phyloP scores from a whole-genome alignment of 2,113 vertebrate species.

The Perca fluviatilis region DNA sequence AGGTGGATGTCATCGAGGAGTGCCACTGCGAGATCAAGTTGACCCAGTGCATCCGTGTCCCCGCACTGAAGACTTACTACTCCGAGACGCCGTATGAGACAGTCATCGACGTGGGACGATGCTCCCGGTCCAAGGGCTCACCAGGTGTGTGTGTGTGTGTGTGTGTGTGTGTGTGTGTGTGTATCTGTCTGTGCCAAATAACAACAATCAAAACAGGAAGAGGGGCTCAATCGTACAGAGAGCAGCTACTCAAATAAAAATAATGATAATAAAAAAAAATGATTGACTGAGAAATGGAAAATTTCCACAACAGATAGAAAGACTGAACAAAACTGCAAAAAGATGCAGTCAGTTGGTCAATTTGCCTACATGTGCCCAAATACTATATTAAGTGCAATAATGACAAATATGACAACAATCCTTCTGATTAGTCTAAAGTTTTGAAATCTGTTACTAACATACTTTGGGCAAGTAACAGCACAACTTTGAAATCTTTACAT shows the following conservation, averaged over 20 bases:
- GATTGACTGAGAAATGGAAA: neutral
- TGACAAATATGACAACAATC: too few relatives aligned
- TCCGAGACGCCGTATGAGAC: constrained; percentile 83
- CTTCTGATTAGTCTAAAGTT: too few relatives aligned
- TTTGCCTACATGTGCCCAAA: too few relatives aligned
- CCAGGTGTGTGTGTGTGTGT: constrained; percentile 68
- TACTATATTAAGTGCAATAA: too few relatives aligned
- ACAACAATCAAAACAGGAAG: neutral
- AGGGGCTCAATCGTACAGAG: neutral
- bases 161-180: neutral
- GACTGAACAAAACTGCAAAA: neutral
- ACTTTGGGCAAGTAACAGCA: too few relatives aligned
- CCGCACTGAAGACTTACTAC: constrained; percentile 83
- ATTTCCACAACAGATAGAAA: neutral
- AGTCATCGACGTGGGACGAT: constrained; percentile 82
- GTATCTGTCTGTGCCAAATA: neutral
- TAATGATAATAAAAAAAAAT: too few relatives aligned
- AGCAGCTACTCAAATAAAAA: neutral
- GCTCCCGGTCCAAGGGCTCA: constrained; percentile 72
- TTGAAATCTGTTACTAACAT: too few relatives aligned
- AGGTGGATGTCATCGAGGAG: constrained; percentile 82
- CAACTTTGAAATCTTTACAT: too few relatives aligned
- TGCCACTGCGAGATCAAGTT: constrained; percentile 83
- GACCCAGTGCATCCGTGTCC: constrained; percentile 77
- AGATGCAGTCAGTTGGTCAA: neutral